Conservation (phyloP, 1,140 invertebrate genomes). For the Dreissena polymorpha region DNA sequence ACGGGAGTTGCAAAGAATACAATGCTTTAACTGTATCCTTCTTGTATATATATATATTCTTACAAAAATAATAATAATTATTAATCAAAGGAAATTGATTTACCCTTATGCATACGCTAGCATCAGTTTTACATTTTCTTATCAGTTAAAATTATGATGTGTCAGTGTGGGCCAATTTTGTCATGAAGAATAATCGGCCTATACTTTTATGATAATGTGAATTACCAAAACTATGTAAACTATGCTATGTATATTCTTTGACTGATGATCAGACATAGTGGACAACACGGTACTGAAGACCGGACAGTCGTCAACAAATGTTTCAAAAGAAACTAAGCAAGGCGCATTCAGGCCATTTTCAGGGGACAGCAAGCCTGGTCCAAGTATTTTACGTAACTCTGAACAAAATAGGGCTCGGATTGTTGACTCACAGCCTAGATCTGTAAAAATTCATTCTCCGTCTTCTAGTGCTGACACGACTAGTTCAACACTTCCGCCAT, state of each 20-base stretch:
- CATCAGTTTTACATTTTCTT: too few species aligned
- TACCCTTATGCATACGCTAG: too few species aligned
- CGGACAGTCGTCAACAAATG: too few species aligned
- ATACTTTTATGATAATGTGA: neutral
- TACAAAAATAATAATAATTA: too few species aligned
- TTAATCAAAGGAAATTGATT: neutral
- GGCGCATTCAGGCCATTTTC: neutral
- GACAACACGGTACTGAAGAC: slow-evolving; percentile 44
- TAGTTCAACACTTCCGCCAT: neutral
- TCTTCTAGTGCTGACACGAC: neutral
- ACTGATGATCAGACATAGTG: slow-evolving; percentile 32
- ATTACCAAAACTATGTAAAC: neutral
- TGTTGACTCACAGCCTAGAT: neutral
- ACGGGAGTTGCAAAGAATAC: slow-evolving; percentile 45
- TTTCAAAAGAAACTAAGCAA: slow-evolving; percentile 6
- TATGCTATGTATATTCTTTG: too few species aligned
- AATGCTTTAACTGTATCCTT: slow-evolving; percentile 54
- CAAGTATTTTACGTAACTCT: neutral
- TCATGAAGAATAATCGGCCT: neutral
- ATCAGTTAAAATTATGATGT: neutral
- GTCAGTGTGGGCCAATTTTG: neutral
- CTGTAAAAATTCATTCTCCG: neutral
- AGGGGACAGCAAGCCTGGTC: neutral
- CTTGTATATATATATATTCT: neutral
- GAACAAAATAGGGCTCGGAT: neutral